Evolutionary conservation across 2,888 invertebrate genomes (phyloP).

Genomic region (Pristionchus entomophagus): DNA sequence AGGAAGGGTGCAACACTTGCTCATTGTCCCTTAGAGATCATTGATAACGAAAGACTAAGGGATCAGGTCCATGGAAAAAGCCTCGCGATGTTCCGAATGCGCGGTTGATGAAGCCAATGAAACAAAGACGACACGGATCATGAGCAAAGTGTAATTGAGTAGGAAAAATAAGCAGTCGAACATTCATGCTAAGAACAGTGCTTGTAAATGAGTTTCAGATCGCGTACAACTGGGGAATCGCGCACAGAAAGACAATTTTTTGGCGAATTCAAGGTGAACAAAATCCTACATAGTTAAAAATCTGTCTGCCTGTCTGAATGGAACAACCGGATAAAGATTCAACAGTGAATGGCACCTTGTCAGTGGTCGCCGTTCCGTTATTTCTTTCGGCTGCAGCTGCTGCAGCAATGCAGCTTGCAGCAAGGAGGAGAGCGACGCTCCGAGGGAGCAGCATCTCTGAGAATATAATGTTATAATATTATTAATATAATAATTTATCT

Average conservation of each 20-base stretch:
- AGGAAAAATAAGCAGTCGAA: not conserved
- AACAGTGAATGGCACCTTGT: too few species aligned
- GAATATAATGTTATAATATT: not conserved
- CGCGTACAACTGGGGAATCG: not conserved
- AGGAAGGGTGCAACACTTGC: not conserved
- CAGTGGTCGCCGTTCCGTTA: not conserved
- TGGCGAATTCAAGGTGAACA: not conserved
- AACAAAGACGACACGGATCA: not conserved
- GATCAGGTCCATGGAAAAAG: too few species aligned
- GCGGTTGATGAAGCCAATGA: not conserved
- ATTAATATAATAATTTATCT: not conserved
- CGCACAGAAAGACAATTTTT: not conserved
- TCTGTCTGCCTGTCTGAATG: too few species aligned
- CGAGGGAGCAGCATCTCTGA: not conserved
- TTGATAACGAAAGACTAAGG: not conserved
- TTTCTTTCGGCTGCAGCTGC: not conserved
- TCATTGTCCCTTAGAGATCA: not conserved
- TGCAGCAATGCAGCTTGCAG: not conserved
- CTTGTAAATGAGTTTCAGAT: too few species aligned
- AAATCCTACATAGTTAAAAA: not conserved
- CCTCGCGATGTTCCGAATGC: not conserved
- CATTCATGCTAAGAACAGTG: too few species aligned
- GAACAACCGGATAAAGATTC: too few species aligned
- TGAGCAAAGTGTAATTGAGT: not conserved
- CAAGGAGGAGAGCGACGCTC: not conserved